A percentile compares a stretch with the other conserved stretches of the same genome.
Conservation (phyloP, 2,113 vertebrate species). For the Neolamprologus longior region DNA sequence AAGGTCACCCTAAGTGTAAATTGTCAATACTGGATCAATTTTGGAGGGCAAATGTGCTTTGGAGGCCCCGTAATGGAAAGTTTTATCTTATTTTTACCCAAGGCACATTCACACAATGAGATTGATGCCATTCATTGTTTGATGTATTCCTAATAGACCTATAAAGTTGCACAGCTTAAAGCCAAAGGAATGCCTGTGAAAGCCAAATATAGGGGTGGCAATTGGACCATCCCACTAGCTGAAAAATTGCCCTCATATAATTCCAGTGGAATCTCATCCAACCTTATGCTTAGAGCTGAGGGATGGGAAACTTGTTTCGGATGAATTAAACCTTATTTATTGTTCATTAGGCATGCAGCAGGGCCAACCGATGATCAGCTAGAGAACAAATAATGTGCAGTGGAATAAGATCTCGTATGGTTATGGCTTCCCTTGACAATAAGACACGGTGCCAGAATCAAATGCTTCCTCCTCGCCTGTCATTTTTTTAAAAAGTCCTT, state of each 20-base stretch:
- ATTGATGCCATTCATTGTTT: conserved; percentile 67
- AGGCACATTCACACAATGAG: conserved; percentile 62
- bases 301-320: conserved; percentile 52
- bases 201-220: conserved; percentile 46
- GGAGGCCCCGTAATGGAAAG: conserved; percentile 66
- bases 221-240: conserved; percentile 46
- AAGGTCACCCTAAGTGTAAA: conserved; percentile 74
- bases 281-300: conserved; percentile 58
- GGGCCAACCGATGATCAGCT: conserved; percentile 48
- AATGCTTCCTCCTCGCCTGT: conserved; percentile 44
- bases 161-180: conserved; percentile 69
- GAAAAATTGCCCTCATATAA: conserved; percentile 73
- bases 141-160: conserved; percentile 74
- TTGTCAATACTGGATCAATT: conserved; percentile 73
- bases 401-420: conserved; percentile 35
- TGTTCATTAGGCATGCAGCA: conserved; percentile 56
- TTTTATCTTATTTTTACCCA: conserved; percentile 72
- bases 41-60: conserved; percentile 67
- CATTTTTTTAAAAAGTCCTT: background rate
- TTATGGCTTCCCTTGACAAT: conserved; percentile 54
- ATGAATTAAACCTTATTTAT: conserved; percentile 67
- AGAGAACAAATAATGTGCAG: conserved; percentile 62
- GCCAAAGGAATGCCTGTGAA: conserved; percentile 55
- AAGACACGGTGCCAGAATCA: conserved; percentile 24
- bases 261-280: conserved; percentile 58